These are phyloP conservation scores for Colinus virginianus DNA, from an alignment of 2,113 vertebrate species.

Conservation along the genomic window DNA sequence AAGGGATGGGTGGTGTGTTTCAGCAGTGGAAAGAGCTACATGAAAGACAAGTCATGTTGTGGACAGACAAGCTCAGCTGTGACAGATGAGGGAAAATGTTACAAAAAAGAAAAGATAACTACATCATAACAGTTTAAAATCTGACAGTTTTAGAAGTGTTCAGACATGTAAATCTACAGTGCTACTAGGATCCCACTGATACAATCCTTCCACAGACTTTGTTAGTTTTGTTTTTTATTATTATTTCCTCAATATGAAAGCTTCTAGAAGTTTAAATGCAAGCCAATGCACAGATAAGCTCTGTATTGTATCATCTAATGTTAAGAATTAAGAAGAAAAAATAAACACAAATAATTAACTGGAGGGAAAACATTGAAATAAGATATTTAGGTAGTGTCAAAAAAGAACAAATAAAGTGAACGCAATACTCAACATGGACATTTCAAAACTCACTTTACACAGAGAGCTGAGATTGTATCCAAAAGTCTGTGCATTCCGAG, in stretches of 20 bases:
- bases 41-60: no score
- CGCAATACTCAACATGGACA: background rate
- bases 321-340: background rate
- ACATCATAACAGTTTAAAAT: background rate
- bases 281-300: background rate
- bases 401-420: background rate
- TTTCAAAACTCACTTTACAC: slow-evolving; percentile 90
- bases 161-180: background rate
- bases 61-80: no score
- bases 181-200: background rate
- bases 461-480: slow-evolving; percentile 96
- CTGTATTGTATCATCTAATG: background rate
- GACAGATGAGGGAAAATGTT: background rate
- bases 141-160: background rate
- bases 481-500: slow-evolving; percentile 93
- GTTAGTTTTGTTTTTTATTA: background rate
- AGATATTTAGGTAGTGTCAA: background rate
- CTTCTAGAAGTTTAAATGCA: background rate
- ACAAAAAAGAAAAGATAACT: background rate
- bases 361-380: background rate
- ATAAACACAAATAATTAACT: background rate
- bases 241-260: background rate
- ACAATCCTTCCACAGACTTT: background rate
- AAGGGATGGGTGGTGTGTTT: no score
- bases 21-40: no score